phyloP scores from a whole-genome alignment of 2,888 invertebrate genomes.

The Ptychoptera contaminata region DNA sequence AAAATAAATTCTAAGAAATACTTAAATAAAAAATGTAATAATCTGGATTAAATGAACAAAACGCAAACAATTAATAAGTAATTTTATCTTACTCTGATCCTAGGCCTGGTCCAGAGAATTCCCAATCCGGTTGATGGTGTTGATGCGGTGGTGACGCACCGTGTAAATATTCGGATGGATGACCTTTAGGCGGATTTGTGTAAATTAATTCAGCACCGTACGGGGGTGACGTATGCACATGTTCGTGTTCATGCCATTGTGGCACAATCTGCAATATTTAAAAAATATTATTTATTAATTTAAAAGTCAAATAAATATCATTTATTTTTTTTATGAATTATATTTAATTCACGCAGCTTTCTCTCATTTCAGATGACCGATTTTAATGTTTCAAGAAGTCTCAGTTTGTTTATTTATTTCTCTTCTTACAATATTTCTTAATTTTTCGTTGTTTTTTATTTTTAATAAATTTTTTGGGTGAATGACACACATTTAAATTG shows the following conservation, averaged over 20 bases:
- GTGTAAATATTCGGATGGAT: slow-evolving; percentile 23
- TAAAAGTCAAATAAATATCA: too few species aligned
- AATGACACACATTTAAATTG: too few species aligned
- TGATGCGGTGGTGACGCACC: slow-evolving; percentile 25
- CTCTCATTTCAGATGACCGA: not conserved
- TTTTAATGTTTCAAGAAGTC: too few species aligned
- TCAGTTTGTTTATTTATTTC: too few species aligned
- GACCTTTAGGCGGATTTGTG: slow-evolving; percentile 26
- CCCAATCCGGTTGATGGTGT: slow-evolving; percentile 39
- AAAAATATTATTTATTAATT: not conserved
- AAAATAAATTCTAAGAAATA: not conserved
- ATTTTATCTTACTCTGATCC: slow-evolving; percentile 40
- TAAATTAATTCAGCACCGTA: slow-evolving; percentile 26
- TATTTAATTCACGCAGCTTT: not conserved
- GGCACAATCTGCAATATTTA: slow-evolving; percentile 19
- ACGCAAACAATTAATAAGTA: not conserved
- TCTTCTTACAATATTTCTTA: too few species aligned
- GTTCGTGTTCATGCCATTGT: slow-evolving; percentile 22
- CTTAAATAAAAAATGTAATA: too few species aligned
- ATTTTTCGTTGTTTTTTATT: too few species aligned
- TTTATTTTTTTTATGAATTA: too few species aligned
- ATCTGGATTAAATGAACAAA: not conserved
- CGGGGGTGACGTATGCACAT: slow-evolving; percentile 8
- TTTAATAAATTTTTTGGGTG: too few species aligned
- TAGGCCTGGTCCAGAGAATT: slow-evolving; percentile 43